Percentiles rank a stretch among this genome's conserved stretches.
These are phyloP conservation scores for Oxyruncus cristatus DNA, from an alignment of 2,113 vertebrate species.

Conservation along the genomic window DNA sequence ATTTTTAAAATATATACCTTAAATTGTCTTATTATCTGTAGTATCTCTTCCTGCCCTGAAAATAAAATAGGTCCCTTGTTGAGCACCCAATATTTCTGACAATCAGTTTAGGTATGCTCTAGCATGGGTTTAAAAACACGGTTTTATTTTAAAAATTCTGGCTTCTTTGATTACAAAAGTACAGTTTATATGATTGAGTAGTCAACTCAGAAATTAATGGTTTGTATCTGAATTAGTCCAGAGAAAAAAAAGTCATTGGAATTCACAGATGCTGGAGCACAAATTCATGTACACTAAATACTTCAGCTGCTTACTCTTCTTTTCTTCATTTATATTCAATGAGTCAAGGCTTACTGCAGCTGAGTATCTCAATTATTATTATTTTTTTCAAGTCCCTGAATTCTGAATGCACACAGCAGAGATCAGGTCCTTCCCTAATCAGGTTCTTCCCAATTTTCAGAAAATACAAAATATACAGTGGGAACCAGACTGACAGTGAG, in stretches of 20 bases:
- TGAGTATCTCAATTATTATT: neutral
- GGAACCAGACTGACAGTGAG: neutral
- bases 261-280: neutral
- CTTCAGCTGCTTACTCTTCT: neutral
- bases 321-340: neutral
- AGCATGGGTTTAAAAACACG: neutral
- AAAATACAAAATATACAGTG: fast-evolving
- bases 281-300: neutral
- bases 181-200: neutral
- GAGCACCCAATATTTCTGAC: neutral
- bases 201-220: neutral
- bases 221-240: neutral
- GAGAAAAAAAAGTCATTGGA: neutral
- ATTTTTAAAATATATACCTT: neutral
- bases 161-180: neutral
- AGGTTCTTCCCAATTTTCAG: neutral
- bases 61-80: neutral
- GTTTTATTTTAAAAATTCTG: neutral
- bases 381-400: neutral
- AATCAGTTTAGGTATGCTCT: neutral
- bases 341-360: neutral
- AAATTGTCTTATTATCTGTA: neutral
- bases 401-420: neutral
- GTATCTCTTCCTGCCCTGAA: neutral
- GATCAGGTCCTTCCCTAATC: neutral